Evolutionary conservation across 2,113 vertebrate genomes (phyloP).

Genomic region (Columbina picui): DNA sequence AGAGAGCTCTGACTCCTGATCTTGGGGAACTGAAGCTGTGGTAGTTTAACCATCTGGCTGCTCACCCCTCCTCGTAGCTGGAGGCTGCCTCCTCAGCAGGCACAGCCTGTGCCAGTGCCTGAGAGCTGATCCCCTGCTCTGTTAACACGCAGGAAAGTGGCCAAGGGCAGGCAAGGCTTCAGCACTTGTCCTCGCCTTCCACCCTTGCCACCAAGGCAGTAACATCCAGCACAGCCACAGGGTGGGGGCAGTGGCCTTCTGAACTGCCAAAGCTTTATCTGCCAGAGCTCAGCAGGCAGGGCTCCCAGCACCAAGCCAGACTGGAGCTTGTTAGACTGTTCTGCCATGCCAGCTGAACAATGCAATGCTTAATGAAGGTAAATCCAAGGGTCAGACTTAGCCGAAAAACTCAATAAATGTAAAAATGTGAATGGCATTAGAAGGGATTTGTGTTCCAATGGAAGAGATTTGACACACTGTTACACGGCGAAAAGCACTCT

Average conservation of each 20-base stretch:
- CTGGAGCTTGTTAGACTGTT: neutral
- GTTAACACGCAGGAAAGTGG: fast-evolving
- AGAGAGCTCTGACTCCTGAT: neutral
- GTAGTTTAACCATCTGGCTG: neutral
- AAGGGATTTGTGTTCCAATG: neutral
- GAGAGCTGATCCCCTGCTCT: neutral
- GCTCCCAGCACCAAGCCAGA: neutral
- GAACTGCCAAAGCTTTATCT: neutral
- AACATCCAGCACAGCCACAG: neutral
- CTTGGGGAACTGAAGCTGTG: neutral
- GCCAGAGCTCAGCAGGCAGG: neutral
- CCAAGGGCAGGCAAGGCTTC: neutral
- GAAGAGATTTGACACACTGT: neutral
- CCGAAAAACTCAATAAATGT: neutral
- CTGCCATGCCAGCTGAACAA: neutral
- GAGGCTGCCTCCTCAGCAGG: neutral
- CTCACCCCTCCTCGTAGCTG: neutral
- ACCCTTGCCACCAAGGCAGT: neutral
- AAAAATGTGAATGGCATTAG: neutral
- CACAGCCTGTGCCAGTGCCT: fast-evolving
- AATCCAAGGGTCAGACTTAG: neutral
- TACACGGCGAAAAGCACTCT: neutral
- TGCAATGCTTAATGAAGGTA: neutral
- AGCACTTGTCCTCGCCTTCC: fast-evolving
- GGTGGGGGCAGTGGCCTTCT: fast-evolving